Evolutionary conservation across 2,797 vertebrate genomes (phyloP), one percentile per base, ranked within the genome.

Genomic region (Alouatta caraya): DNA sequence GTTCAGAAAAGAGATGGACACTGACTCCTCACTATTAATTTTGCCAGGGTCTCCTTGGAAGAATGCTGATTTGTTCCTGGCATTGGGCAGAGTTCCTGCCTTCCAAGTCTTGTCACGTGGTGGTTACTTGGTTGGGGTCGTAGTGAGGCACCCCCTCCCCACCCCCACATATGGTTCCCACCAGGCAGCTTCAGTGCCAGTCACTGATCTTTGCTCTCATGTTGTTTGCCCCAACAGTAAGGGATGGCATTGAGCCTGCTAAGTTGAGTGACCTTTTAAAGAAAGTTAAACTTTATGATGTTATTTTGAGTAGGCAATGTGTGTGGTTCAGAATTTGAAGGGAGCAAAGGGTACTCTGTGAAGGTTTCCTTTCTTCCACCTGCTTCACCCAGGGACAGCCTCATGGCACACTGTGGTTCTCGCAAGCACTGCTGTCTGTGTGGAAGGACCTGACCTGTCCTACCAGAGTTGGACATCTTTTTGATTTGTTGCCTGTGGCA

Each of bases 191-290:
- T 4, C 17, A 33, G 19, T 57, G 48, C 75, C 73, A 70, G 46
- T 59, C 64, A 28, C 81, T 73, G 87, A 39, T 96, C 94, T 97
- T 96, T 97, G 95, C 82, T 93, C 94, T 87, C 10, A 4, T 13
- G 59, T 30, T 93, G 59, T 96, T 97, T 98, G 73, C 73, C 42
- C 42, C 76, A 81, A 9, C 50, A 28, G 26, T 92, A 57, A 57
- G 57, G 57, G 24, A 93, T 97, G 95, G 94, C 94, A 57, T 46
- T 61, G 52, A 67, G 78, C 92, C 93, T 42, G 28, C 46, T 52
- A 22, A 70, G 75, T 82, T 87, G 79, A 90, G 22, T 90, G 84
- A 93, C 85, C 72, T 93, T 52, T 76, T 59, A 52, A 96, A 80
- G 72, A 89, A 94, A 86, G 91, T 97, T 95, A 64, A 88, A 88